A percentile compares a stretch with the other conserved stretches of the same genome.
phyloP scores from a whole-genome alignment of 2,113 vertebrate genomes.

The Hydrolagus affinis region DNA sequence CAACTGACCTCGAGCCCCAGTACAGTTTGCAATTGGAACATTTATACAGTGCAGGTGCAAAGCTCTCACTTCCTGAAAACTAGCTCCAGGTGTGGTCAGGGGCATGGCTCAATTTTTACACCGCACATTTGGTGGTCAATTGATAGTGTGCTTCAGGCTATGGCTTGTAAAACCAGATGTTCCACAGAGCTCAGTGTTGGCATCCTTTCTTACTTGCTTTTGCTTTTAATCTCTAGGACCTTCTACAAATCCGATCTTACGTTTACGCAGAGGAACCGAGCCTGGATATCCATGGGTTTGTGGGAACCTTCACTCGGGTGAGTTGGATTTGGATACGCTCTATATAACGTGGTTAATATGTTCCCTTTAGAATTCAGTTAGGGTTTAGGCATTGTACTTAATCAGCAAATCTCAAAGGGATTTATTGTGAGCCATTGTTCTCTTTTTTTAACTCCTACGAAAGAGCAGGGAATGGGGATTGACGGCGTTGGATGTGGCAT shows the following conservation, averaged over 20 bases:
- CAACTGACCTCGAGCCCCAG: no score
- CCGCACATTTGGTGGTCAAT: no score
- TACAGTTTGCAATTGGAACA: no score
- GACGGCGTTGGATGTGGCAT: neutral
- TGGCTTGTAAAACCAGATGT: no score
- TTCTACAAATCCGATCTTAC: slow-evolving; percentile 81
- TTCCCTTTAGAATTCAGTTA: neutral
- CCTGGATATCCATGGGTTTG: slow-evolving; percentile 93
- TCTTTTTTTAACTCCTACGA: neutral
- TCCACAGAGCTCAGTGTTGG: no score
- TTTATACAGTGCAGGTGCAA: no score
- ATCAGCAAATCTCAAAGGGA: neutral
- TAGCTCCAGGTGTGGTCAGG: no score
- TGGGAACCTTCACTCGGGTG: slow-evolving; percentile 90
- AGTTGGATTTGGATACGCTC: slow-evolving; percentile 42
- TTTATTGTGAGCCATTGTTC: neutral
- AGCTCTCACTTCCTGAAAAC: no score
- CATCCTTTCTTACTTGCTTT: neutral
- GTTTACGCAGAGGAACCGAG: slow-evolving; percentile 92
- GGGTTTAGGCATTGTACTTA: neutral
- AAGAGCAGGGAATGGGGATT: neutral
- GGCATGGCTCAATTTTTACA: no score
- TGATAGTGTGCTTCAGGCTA: no score
- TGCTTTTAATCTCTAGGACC: slow-evolving; percentile 58
- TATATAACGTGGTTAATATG: no score